phyloP scores from a whole-genome alignment of 2,888 invertebrate species.

The Archaeoteleia sp. region DNA sequence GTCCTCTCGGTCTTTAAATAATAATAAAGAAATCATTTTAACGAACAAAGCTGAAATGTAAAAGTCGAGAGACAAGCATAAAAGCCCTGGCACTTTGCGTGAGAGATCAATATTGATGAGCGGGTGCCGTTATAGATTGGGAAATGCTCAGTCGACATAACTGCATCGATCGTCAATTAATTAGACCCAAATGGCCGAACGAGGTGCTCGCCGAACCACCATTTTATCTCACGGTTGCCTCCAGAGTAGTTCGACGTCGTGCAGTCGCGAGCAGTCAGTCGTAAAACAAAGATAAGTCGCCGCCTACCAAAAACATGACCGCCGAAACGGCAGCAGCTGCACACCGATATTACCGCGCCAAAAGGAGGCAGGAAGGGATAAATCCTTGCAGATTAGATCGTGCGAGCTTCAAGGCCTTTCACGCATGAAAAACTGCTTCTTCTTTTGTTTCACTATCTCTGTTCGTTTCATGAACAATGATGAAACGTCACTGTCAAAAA shows the following conservation, averaged over 20 bases:
- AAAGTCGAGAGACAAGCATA: too few relatives aligned
- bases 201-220: slow-evolving; percentile 58
- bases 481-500: too few relatives aligned
- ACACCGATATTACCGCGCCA: slow-evolving; percentile 66
- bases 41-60: too few relatives aligned
- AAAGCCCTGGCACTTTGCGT: too few relatives aligned
- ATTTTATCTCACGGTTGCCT: slow-evolving; percentile 61
- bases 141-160: slow-evolving; percentile 13
- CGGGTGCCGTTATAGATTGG: neutral
- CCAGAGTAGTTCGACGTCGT: slow-evolving; percentile 60
- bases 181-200: slow-evolving; percentile 57
- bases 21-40: too few relatives aligned
- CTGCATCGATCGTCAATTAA: slow-evolving; percentile 58
- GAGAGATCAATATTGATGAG: too few relatives aligned
- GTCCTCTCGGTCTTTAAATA: too few relatives aligned
- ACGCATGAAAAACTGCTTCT: slow-evolving; percentile 17
- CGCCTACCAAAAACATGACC: slow-evolving; percentile 72
- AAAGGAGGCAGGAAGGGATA: slow-evolving; percentile 70
- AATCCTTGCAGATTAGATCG: slow-evolving; percentile 71
- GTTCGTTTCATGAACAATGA: slow-evolving; percentile 1
- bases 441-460: slow-evolving; percentile 1
- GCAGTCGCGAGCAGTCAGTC: slow-evolving; percentile 67
- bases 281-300: slow-evolving; percentile 74
- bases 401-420: slow-evolving; percentile 25
- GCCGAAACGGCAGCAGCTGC: slow-evolving; percentile 71